Evolutionary conservation across 2,888 invertebrate genomes (phyloP), one percentile per base, ranked within the genome.

Genomic region (Drosophila maculinotata): DNA sequence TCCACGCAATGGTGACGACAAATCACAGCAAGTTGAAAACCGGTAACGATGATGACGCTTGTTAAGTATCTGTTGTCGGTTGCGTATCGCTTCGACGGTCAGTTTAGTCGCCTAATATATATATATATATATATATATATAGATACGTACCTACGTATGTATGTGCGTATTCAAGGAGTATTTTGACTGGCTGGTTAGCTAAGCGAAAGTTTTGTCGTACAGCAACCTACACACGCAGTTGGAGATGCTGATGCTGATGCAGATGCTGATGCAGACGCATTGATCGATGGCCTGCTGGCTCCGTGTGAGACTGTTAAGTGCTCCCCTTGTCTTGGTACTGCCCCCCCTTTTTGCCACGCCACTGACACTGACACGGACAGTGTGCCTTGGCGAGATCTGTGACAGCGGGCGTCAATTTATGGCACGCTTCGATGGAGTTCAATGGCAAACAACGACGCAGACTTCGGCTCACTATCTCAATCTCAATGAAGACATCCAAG

Each of bases 341-440:
- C 30, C 49, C 39, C 38, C 44, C 52, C 17, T 35, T 47, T 7
- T 20, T 3, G 15, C 17, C n/a, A 48, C 20, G 31, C 17, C 31
- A 7, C 45, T 39, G 49, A 56, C 52, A 38, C 48, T 38, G 45
- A 47, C 47, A 48, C 6, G 8, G 28, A 41, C 25, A 56, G 51
- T 52, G 62, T 35, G 14, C 41, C n/a, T 35, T 49, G 53, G n/a
- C n/a, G n/a, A n/a, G 48, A 58, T 68, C 66, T 71, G 54, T 65
- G 73, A 69, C 79, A 72, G 68, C 70, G 76, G 76, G 78, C 71
- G 76, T 84, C 75, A 88, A 87, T 88, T 88, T 87, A 84, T 81
- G 84, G 86, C 86, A 86, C 86, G 85, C 86, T 84, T 76, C 86
- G 74, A 81, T 74, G 68, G 73, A 86, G 84, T 81, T 81, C 80